A percentile compares a stretch with the other conserved stretches of the same genome.
phyloP scores from a whole-genome alignment of 1,140 invertebrate species.

The Caenorhabditis latens region DNA sequence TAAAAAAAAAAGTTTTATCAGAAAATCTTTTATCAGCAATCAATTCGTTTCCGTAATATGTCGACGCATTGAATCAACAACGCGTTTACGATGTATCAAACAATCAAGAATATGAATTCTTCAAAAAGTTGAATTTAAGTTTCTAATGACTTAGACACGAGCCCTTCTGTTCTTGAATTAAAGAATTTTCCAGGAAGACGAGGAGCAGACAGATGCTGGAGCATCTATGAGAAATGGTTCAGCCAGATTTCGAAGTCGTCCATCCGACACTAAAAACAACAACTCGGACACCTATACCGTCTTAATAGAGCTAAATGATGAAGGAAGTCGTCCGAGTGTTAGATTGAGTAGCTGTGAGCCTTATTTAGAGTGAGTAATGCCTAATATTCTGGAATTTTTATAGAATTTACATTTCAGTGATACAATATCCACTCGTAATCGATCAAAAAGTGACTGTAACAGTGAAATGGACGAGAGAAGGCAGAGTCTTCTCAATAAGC shows the following conservation, averaged over 20 bases:
- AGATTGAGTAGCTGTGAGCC: conserved; percentile 53
- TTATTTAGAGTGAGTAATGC: conserved; percentile 28
- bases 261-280: conserved; percentile 3
- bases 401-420: conserved; percentile 52
- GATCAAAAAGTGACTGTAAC: conserved; percentile 63
- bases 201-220: conserved; percentile 34
- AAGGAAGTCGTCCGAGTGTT: conserved; percentile 62
- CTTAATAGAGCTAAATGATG: conserved; percentile 62
- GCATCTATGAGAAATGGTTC: conserved; percentile 57
- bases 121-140: too few relatives aligned
- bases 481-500: conserved; percentile 53
- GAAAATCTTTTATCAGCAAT: too few relatives aligned
- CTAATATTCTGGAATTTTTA: too few relatives aligned
- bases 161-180: too few relatives aligned
- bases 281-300: conserved; percentile 58
- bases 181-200: conserved; percentile 13
- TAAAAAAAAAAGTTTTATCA: too few relatives aligned
- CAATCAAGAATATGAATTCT: too few relatives aligned
- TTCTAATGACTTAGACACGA: too few relatives aligned
- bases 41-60: too few relatives aligned
- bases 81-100: too few relatives aligned
- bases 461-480: conserved; percentile 32
- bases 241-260: conserved; percentile 51
- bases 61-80: too few relatives aligned
- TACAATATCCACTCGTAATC: conserved; percentile 42